These are phyloP conservation scores for Ophiodon elongatus DNA, from an alignment of 2,113 vertebrate genomes.

Conservation along the genomic window DNA sequence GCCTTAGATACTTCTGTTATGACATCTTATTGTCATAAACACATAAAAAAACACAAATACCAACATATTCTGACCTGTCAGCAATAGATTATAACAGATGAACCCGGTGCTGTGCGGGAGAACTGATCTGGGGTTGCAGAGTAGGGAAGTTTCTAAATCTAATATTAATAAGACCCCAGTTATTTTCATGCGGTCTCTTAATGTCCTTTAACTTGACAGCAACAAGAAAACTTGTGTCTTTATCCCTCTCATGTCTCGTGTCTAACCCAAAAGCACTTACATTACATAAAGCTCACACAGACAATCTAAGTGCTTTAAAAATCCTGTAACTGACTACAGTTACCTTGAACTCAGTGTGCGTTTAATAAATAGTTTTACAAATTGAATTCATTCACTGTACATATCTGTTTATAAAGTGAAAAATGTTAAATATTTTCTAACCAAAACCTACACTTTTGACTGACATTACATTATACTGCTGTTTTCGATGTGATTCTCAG, in stretches of 20 bases:
- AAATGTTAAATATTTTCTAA: background rate
- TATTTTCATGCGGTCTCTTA: background rate
- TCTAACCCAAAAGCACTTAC: background rate
- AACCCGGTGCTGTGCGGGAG: background rate
- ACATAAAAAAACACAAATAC: background rate
- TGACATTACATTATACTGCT: slow-evolving; percentile 29
- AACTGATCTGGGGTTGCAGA: background rate
- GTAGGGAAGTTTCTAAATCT: background rate
- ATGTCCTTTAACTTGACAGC: background rate
- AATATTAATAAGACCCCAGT: background rate
- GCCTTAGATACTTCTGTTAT: background rate
- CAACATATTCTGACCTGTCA: too few relatives aligned
- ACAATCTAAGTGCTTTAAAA: background rate
- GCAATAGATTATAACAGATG: background rate
- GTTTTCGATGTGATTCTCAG: slow-evolving; percentile 31
- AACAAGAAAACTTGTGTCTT: background rate
- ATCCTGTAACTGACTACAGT: background rate
- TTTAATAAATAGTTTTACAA: background rate
- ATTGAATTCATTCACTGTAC: background rate
- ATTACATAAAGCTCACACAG: background rate
- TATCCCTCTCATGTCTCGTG: background rate
- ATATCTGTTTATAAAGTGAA: background rate
- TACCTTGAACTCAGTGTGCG: background rate
- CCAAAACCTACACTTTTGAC: slow-evolving; percentile 14
- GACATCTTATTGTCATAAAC: background rate